These are phyloP conservation scores for Myopa tessellatipennis DNA, from an alignment of 2,888 invertebrate genomes.

Conservation along the genomic window DNA sequence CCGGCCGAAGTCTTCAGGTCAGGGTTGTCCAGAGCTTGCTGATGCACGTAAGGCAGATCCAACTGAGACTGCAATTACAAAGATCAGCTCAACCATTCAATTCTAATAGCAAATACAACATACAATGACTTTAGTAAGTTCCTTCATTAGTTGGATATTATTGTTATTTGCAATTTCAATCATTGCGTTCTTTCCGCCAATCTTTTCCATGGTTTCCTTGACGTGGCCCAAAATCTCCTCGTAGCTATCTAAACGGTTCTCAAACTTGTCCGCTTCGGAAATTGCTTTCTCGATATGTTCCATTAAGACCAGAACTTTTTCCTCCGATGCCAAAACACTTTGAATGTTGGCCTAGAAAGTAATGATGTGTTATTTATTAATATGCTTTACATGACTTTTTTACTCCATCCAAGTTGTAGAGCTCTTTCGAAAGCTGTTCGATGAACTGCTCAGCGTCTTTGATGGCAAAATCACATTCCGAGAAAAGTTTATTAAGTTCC, in stretches of 20 bases:
- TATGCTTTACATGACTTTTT: slow-evolving; percentile 45
- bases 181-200: slow-evolving; percentile 89
- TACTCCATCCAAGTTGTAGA: slow-evolving; percentile 87
- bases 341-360: slow-evolving; percentile 81
- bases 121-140: slow-evolving; percentile 83
- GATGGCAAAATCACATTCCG: slow-evolving; percentile 87
- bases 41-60: slow-evolving; percentile 77
- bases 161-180: slow-evolving; percentile 88
- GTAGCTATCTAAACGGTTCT: slow-evolving; percentile 80
- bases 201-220: slow-evolving; percentile 88
- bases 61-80: slow-evolving; percentile 72
- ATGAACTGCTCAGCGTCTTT: slow-evolving; percentile 84
- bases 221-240: slow-evolving; percentile 87
- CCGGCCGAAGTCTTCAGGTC: slow-evolving; percentile 77
- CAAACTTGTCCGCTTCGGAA: slow-evolving; percentile 78
- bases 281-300: slow-evolving; percentile 83
- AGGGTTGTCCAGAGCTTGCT: slow-evolving; percentile 77
- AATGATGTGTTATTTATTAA: background rate
- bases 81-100: background rate
- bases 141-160: slow-evolving; percentile 81
- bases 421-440: slow-evolving; percentile 84
- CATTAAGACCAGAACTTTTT: slow-evolving; percentile 81
- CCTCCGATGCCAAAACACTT: slow-evolving; percentile 90
- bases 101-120: slow-evolving; percentile 59
- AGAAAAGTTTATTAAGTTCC: slow-evolving; percentile 86